Base-by-base conservation (phyloP, 2,113 vertebrate genomes). In the Aepyceros melampus region DNA sequence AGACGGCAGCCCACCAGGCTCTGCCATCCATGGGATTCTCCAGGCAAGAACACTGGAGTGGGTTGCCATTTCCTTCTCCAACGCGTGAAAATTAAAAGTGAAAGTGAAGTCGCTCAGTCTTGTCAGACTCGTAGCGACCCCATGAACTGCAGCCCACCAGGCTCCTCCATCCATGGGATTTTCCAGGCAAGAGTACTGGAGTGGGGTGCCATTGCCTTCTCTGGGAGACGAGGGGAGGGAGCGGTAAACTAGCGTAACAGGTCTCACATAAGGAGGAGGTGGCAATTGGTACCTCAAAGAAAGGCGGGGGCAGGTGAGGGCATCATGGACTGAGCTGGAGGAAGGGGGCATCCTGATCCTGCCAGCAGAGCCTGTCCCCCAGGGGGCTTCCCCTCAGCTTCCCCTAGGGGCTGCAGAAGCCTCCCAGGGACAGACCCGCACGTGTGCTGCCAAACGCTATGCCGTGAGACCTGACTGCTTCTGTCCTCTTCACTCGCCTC, bases 381-480 rank as follows among this genome's bases (percentile, higher is more conserved):
- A 47, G 1, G 8, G 5, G 1, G 9, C 27, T 31, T 25, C 84
- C 40, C 43, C 15, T 23, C 7, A 1, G 67, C 10, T 71, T 19
- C 67, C 79, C 47, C 1, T 23, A 23, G 43, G 1, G n/a, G 12
- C 81, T 21, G 11, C 5, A 4, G 3, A 5, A 11, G 19, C 12
- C 2, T 11, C 47, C 64, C 17, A 2, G 58, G 29, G 25, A 3
- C 78, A 14, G 85, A 6, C 12, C 21, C 11, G 3, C n/a, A 1
- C 9, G 14, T 43, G n/a, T 10, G 43, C 14, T 3, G 40, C 40
- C 2, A 1, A n/a, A 17, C 0, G 9, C 6, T 0, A 2, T 3
- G 0, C 9, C 0, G 0, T 10, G 60, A 25, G 25, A 12, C 8
- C 6, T 58, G 58, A 62, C 15, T 0, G 0, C 12, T 1, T 11